Base-by-base conservation (phyloP, 2,113 vertebrate species). In the Regulus satrapa region DNA sequence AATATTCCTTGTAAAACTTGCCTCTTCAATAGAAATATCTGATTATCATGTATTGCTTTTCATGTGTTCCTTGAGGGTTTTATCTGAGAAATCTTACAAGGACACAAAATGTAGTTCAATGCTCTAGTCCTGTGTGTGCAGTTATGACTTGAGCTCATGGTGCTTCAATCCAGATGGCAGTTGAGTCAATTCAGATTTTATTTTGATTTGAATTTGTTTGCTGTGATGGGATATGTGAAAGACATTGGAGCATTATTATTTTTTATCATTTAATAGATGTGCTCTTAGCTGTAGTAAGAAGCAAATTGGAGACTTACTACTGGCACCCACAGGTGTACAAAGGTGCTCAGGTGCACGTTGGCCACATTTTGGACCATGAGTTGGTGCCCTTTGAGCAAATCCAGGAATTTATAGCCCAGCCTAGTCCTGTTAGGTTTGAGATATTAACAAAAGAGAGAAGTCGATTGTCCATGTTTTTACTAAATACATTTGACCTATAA, bases 401-500 rank as follows among this genome's bases (percentile, higher is more conserved):
- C 41, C 73, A 84, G 82, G 94, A 93, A 96, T 96, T 96, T 97
- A 93, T 66, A 96, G 75, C 32, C 72, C 88, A 96, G 82, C 56
- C 58, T 73, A 90, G n/a, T 75, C 93, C 84, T 96, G 76, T 95
- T 95, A 92, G 86, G 62, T 86, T 73, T 4, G 31, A 96, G 89
- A 67, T 56, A 76, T 94, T 87, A 93, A 92, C 29, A 45, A 77
- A 96, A 95, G 76, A 94, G 81, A 68, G 59, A 92, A 95, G 95
- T 92, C 97, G 97, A 95, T 69, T 48, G 31, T 94, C 55, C 89
- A 48, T 92, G 77, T 86, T 94, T 96, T 97, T 95, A 85, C 92
- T 97, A 46, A 94, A 95, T 95, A 90, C 97, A 94, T 97, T 96
- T 96, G 92, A 96, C 92, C 68, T 97, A 77, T 96, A 95, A 93